These are phyloP conservation scores for Rhabdornis inornatus DNA, from an alignment of 2,113 vertebrate species.

Conservation along the genomic window DNA sequence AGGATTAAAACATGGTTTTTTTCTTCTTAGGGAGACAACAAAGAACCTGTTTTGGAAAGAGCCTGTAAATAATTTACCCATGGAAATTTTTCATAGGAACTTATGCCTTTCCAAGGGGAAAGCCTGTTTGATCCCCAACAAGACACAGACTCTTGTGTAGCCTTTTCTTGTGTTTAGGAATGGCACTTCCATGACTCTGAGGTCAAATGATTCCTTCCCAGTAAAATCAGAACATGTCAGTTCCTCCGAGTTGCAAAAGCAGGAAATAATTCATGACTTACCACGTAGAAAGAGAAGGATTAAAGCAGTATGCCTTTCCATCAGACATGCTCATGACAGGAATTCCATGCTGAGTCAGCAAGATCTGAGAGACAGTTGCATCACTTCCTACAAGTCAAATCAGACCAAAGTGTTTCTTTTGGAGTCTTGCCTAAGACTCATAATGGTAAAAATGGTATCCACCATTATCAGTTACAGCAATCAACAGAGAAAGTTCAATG, in stretches of 20 bases:
- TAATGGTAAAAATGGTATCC: neutral
- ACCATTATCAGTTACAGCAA: neutral
- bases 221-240: neutral
- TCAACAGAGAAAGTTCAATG: neutral
- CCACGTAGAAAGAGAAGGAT: constrained; percentile 86
- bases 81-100: neutral
- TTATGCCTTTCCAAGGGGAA: neutral
- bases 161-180: neutral
- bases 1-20: neutral
- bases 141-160: neutral
- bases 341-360: constrained; percentile 93
- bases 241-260: neutral
- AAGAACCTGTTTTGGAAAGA: neutral
- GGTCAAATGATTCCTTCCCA: neutral
- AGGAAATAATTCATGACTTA: constrained; percentile 54
- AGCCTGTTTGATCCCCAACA: neutral
- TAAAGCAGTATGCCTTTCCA: constrained; percentile 96
- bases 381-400: constrained; percentile 79
- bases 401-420: neutral
- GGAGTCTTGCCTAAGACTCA: neutral
- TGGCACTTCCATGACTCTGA: neutral
- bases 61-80: neutral
- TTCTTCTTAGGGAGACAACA: neutral
- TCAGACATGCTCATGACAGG: constrained; percentile 91
- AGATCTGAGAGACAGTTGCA: constrained; percentile 86